Base-by-base conservation (phyloP, 2,888 invertebrate genomes). In the Drosophila nr. perissopoda region DNA sequence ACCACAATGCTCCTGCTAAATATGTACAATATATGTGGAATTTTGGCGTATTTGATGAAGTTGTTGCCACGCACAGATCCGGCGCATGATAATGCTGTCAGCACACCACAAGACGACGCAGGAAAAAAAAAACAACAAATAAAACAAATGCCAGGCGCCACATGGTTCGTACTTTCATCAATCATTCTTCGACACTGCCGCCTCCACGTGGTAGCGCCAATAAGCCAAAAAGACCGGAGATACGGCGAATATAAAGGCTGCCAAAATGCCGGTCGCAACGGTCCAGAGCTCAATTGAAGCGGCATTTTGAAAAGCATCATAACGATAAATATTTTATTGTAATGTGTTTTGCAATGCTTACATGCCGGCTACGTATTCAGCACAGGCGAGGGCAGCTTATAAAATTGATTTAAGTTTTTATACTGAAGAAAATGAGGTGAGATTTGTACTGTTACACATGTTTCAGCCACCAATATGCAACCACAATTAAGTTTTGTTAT, bases 301-400 rank as follows among this genome's bases (percentile, higher is more conserved):
- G 87, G 86, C 90, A 87, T 87, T 90, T 90, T 87, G 54, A 76
- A 87, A 83, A 71, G 90, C 83, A 91, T 90, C 85, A 91, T 90
- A 91, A 87, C 85, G 87, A 90, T 90, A 90, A 89, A 91, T 91
- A 81, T 91, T 90, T 90, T 90, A 90, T 90, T 91, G 87, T 85
- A 83, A 89, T 89, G 79, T 81, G 76, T 73, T 87, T 86, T 82
- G 76, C 78, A 87, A 77, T 85, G 85, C 82, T 87, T 87, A 89
- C 83, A 89, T 73, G 82, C 73, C 75, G 61, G 74, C 71, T 76
- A 80, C 57, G 75, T 80, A 73, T 75, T 42, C 48, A 48, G 33
- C 82, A 73, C 68, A 36, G 60, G 34, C 67, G 77, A 77, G 80
- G 75, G 65, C 6, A 1, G 61, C 1, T 61, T 16, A 4, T n/a